phyloP scores from a whole-genome alignment of 2,113 vertebrate genomes.

The Zootoca vivipara region DNA sequence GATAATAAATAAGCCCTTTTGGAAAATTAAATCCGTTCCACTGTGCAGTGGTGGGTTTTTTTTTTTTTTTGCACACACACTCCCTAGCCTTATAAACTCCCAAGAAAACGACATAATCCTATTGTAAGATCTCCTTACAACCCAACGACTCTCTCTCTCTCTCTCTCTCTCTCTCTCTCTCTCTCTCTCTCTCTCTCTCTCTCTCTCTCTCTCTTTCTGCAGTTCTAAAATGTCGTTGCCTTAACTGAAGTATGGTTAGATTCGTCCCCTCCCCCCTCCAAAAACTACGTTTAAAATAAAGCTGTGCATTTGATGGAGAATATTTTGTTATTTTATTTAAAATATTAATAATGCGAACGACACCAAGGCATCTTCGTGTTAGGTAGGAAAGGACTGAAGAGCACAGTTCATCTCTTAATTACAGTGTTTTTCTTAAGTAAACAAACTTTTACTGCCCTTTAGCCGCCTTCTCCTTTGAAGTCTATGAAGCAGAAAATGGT shows the following conservation, averaged over 20 bases:
- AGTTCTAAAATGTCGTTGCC: slow-evolving; percentile 56
- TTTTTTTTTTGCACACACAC: slow-evolving; percentile 27
- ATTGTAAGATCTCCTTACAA: slow-evolving; percentile 67
- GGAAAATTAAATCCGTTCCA: slow-evolving; percentile 63
- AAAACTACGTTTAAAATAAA: not conserved
- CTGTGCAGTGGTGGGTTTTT: too few species aligned
- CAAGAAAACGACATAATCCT: slow-evolving; percentile 67
- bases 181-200: slow-evolving; percentile 13
- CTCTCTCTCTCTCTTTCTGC: slow-evolving; percentile 51
- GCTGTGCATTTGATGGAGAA: too few species aligned
- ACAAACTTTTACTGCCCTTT: slow-evolving; percentile 83
- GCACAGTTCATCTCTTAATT: slow-evolving; percentile 72
- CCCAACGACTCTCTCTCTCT: not conserved
- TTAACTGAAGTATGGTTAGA: slow-evolving; percentile 46
- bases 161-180: too few species aligned
- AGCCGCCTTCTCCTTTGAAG: slow-evolving; percentile 77
- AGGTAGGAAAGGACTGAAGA: slow-evolving; percentile 50
- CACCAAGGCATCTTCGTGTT: slow-evolving; percentile 36
- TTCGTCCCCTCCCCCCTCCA: not conserved
- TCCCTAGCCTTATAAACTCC: slow-evolving; percentile 51
- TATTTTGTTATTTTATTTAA: not conserved
- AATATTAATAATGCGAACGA: slow-evolving; percentile 18
- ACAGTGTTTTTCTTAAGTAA: slow-evolving; percentile 74
- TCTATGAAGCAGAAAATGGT: slow-evolving; percentile 81
- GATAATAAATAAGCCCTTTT: slow-evolving; percentile 65